Evolutionary conservation across 2,888 invertebrate species (phyloP).

Genomic region (Polydrusus tereticollis): DNA sequence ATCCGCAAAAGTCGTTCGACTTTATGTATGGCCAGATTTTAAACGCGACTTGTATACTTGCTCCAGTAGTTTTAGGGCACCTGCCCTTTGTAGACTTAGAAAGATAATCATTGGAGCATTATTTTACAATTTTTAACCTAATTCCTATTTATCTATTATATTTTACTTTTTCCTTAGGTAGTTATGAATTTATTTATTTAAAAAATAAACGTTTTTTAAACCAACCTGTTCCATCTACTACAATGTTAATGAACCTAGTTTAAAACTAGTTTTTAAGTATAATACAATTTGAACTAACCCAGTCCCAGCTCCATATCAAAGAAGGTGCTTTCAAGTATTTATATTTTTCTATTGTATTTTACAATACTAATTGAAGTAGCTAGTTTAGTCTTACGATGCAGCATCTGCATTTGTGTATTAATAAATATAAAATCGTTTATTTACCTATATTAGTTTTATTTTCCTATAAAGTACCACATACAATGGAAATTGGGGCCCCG

Average conservation of each 20-base stretch:
- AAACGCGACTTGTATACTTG: background rate
- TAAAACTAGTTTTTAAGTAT: background rate
- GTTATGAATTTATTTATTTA: too few relatives aligned
- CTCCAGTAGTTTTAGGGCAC: background rate
- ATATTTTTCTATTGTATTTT: conserved; percentile 50
- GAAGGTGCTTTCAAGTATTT: conserved; percentile 51
- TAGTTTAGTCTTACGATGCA: background rate
- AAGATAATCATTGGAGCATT: background rate
- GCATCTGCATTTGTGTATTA: conserved; percentile 2
- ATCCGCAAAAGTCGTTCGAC: too few relatives aligned
- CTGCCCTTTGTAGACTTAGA: background rate
- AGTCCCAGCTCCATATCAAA: conserved; percentile 41
- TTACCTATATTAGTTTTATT: background rate
- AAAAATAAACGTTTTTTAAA: too few relatives aligned
- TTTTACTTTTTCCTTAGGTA: background rate
- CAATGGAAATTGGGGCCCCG: too few relatives aligned
- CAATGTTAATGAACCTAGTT: too few relatives aligned
- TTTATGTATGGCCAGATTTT: too few relatives aligned
- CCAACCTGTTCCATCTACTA: too few relatives aligned
- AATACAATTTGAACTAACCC: background rate
- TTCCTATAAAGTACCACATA: background rate
- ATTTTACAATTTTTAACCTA: background rate
- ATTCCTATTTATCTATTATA: background rate
- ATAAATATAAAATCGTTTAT: background rate
- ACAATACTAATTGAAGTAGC: background rate